phyloP scores from a whole-genome alignment of 1,140 invertebrate genomes.

The Solenopsis fugax region DNA sequence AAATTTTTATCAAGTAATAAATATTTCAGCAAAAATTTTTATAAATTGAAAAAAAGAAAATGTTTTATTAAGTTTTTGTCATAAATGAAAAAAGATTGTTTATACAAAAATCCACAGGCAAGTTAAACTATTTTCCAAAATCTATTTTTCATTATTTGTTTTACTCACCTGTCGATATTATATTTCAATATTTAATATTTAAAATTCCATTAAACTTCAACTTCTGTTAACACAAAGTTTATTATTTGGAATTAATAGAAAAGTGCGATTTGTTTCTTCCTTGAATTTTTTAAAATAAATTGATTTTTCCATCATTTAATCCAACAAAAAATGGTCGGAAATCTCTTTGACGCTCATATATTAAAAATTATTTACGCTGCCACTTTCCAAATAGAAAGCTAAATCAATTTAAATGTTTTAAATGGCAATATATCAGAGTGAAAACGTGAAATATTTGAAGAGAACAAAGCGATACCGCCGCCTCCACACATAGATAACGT shows the following conservation, averaged over 20 bases:
- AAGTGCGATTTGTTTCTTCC: neutral
- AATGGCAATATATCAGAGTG: neutral
- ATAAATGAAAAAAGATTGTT: neutral
- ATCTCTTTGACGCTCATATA: neutral
- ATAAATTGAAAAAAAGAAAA: neutral
- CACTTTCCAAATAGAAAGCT: neutral
- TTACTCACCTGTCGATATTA: slow-evolving; percentile 9
- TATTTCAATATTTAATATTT: neutral
- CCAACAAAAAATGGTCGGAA: neutral
- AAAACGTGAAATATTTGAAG: slow-evolving; percentile 11
- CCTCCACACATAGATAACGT: slow-evolving; percentile 37
- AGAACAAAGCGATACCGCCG: neutral
- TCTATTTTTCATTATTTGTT: slow-evolving; percentile 17
- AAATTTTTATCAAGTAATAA: neutral
- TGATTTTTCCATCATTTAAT: neutral
- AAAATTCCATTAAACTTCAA: neutral
- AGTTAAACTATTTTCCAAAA: neutral
- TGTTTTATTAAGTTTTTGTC: neutral
- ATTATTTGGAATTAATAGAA: neutral
- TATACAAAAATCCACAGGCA: neutral
- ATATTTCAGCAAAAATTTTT: neutral
- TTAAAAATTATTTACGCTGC: neutral
- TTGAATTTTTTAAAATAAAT: slow-evolving; percentile 3
- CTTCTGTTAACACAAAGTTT: neutral
- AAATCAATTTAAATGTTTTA: neutral